Percentiles rank a stretch among this genome's conserved stretches.
phyloP scores from a whole-genome alignment of 2,113 vertebrate species.

The Oxyruncus cristatus region DNA sequence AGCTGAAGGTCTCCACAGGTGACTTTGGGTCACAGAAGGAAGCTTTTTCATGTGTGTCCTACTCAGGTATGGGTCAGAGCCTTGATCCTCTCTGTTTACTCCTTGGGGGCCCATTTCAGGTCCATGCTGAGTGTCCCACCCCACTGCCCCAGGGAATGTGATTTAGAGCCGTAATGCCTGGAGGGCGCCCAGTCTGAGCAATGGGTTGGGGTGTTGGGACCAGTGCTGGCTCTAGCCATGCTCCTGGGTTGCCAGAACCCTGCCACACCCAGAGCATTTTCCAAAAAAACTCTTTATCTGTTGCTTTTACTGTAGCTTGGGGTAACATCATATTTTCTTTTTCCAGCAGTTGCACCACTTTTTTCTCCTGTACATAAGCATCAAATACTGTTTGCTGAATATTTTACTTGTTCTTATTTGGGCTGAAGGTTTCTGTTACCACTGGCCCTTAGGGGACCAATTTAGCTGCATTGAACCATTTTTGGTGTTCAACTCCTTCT shows the following conservation, averaged over 20 bases:
- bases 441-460: slow-evolving; percentile 64
- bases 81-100: background rate
- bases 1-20: background rate
- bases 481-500: slow-evolving; percentile 49
- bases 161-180: background rate
- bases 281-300: background rate
- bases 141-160: background rate
- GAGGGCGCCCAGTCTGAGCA: background rate
- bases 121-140: background rate
- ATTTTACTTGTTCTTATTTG: slow-evolving; percentile 57
- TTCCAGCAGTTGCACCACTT: background rate
- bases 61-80: background rate
- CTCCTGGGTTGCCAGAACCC: background rate
- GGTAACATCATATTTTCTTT: background rate
- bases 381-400: slow-evolving; percentile 56
- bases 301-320: background rate
- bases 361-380: background rate
- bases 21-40: background rate
- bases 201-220: background rate
- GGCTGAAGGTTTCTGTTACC: slow-evolving; percentile 61
- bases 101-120: background rate
- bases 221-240: background rate
- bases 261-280: background rate
- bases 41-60: background rate
- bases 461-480: slow-evolving; percentile 58